Evolutionary conservation across 2,113 vertebrate species (phyloP), one percentile per base, ranked within the genome.

Genomic region (Tupaia chinensis): DNA sequence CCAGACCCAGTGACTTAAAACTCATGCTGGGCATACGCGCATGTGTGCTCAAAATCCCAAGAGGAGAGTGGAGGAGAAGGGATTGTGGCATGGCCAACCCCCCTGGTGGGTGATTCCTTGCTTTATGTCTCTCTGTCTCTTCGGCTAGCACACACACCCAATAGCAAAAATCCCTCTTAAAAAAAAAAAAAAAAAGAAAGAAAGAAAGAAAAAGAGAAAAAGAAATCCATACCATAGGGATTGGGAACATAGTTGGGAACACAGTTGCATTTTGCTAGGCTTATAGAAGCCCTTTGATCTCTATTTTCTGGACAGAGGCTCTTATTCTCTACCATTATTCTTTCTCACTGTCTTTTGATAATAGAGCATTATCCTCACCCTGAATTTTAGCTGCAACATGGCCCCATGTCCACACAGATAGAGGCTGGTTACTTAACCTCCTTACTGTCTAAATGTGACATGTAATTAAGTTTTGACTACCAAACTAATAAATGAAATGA

Each of bases 391-490:
- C 92, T 73, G 56, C 82, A 96, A 65, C n/a, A 20, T 29, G 15
- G 76, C 60, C 54, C 54, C 85, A 77, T 54, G 22, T 72, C 68
- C 70, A 65, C 54, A 54, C 58, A 89, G 78, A 60, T 12, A 70
- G 19, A 82, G 12, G 14, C 74, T 86, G 89, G 94, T 78, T 87
- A 19, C 72, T 93, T 53, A 53, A 79, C 60, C 54, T 82, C 56
- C 79, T 53, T 34, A 53, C 79, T 56, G 34, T 82, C 70, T 89
- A 29, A 63, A 65, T 93, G 29, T 93, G 90, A 72, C 87, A 65
- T 54, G 34, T 82, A 81, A 72, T 97, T 95, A 91, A 72, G 78
- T 93, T 96, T 93, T 82, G 92, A 70, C 54, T 13, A 77, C 85
- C 74, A 88, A 84, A 91, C 27, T 93, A 53, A 93, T 70, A 77